Evolutionary conservation across 2,113 vertebrate species (phyloP), one percentile per base, ranked within the genome.

Genomic region (Columba livia): DNA sequence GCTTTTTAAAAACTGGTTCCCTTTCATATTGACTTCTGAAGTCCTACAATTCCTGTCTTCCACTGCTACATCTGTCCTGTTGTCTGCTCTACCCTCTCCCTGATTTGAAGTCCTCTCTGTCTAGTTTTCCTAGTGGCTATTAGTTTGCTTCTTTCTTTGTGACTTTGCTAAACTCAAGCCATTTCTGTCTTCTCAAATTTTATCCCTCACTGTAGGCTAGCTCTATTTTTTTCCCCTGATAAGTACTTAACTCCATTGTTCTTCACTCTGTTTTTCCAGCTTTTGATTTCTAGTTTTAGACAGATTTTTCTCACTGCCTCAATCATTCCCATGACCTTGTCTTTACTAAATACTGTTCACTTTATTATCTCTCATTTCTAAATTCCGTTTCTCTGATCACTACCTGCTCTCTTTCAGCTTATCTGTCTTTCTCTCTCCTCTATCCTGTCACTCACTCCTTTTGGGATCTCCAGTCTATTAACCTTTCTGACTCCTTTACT

Each of bases 401-500:
- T 92, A 71, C 90, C 81, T 91, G 89, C 66, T 96, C 50, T 85
- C 78, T 93, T 91, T 82, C 84, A 90, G 88, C 47, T 73, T 77
- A 85, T 85, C 92, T 97, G 92, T 96, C 96, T 92, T 79, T 92
- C 32, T 91, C 87, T 91, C 67, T 94, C 34, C 74, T 94, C 53
- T 88, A 51, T 67, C 61, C 66, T 96, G 94, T 95, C 96, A 97
- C 80, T 97, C 93, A 95, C 88, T 74, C 90, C 92, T 95, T 95
- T 80, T 96, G 96, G 93, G 94, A 96, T 95, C 94, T 85, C 94
- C 60, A 34, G 84, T 94, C 95, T 95, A 57, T 97, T 96, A 96
- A 97, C 95, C 96, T 97, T 94, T 94, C 92, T 94, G 96, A 96
- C 96, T 96, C 91, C 42, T 90, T 47, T 40, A 32, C 65, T 94